These are phyloP conservation scores for Lumbricus terrestris DNA, from an alignment of 2,888 invertebrate species.

Conservation along the genomic window DNA sequence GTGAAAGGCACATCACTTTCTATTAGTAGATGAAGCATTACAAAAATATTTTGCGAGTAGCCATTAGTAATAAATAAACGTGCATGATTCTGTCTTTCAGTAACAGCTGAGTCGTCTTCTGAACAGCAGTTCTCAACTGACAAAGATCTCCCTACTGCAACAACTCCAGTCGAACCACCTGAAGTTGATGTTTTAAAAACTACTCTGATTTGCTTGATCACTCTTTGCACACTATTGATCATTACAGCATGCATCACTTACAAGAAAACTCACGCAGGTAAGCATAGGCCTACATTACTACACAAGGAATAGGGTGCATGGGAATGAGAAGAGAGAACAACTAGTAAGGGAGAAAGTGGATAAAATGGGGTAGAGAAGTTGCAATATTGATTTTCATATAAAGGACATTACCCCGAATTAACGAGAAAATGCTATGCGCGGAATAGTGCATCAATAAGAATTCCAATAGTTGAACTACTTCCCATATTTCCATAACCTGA, in stretches of 20 bases:
- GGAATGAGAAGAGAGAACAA: too few species aligned
- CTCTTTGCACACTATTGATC: not conserved
- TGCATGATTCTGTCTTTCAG: not conserved
- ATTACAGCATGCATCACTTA: not conserved
- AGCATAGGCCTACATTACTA: not conserved
- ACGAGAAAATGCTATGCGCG: not conserved
- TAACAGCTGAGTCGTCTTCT: not conserved
- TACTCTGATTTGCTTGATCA: not conserved
- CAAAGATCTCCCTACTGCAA: not conserved
- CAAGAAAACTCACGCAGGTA: not conserved
- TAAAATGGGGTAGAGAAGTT: not conserved
- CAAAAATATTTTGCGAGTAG: too few species aligned
- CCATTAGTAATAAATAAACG: not conserved
- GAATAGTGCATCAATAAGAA: not conserved
- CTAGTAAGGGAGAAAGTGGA: too few species aligned
- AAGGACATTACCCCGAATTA: not conserved
- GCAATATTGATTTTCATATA: not conserved
- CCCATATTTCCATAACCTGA: not conserved
- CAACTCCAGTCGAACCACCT: too few species aligned
- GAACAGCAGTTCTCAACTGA: not conserved
- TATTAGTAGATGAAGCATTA: too few species aligned
- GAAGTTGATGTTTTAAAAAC: not conserved
- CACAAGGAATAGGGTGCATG: not conserved
- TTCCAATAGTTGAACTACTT: not conserved
- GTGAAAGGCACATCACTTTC: too few species aligned